Base-by-base conservation (phyloP, 2,888 invertebrate species). In the Callyntrura guangdongensis region DNA sequence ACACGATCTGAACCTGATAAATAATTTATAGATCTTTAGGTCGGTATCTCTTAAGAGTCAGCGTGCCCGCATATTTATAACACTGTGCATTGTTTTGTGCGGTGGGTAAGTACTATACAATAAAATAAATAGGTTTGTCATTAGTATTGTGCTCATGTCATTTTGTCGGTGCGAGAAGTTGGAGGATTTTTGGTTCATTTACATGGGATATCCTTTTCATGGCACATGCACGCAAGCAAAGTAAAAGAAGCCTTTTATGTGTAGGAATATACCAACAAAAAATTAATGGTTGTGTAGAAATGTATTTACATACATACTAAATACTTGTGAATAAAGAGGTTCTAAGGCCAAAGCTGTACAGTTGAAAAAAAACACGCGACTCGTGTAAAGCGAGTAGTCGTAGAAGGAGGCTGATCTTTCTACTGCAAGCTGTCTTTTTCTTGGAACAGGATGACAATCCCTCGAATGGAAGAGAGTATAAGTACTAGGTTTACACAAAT, bases 21-120 rank as follows among this genome's bases (percentile, higher is more conserved):
- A 89, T 89, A 89, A 89, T 89, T 83, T 74, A 89, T 89, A 64
- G 49, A 72, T 61, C 17, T 36, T 36, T 36, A 36, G 36, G 36
- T 36, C 36, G 36, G 36, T 27, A 27, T 45, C 25, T 67, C 17
- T 49, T n/a, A 79, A 61, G 36, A 36, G 27, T 49, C 49, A 69
- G 25, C 8, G 61, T 17, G 17, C n/a, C 67, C 67, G 36, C 11
- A 49, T 36, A 4, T 2, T 36, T 36, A 17, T 72, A 72, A 17
- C 11, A 69, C 27, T 36, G 27, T 69, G 61, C 14, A 11, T 69
- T 64, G 12, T 64, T 64, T 59, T 64, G 36, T 36, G 36, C 3
- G 36, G 36, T 64, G 61, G 11, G 17, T n/a, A 14, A n/a, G 14
- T n/a, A 59, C 9, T 2, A 59, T 61, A 61, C 61, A 61, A 20